Conservation (phyloP, 2,888 invertebrate species). For the Eugnorisma glareosa region DNA sequence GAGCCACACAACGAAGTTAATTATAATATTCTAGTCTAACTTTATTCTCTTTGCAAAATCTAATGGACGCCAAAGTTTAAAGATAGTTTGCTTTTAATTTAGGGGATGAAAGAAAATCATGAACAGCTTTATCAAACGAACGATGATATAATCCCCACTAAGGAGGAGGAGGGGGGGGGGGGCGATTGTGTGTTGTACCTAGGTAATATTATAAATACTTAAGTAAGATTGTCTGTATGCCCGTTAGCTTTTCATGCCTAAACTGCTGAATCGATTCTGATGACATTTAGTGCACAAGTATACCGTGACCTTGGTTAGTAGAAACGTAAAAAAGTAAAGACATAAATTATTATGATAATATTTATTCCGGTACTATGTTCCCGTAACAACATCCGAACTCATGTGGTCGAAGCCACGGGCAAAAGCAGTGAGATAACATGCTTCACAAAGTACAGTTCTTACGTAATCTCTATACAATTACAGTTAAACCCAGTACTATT, state of each 20-base stretch:
- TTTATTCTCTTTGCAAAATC: constrained; percentile 49
- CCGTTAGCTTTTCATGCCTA: no score
- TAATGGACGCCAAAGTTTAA: constrained; percentile 27
- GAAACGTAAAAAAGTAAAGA: no score
- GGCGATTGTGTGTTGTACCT: no score
- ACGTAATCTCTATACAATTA: constrained; percentile 15
- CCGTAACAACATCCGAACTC: not conserved
- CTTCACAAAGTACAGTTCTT: not conserved
- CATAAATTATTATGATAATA: not conserved
- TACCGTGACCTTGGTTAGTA: not conserved
- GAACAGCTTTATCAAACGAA: not conserved
- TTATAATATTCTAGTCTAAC: constrained; percentile 39
- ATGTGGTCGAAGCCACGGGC: not conserved
- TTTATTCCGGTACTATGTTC: not conserved
- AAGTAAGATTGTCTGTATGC: not conserved
- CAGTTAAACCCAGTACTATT: not conserved
- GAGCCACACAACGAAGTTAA: constrained; percentile 35
- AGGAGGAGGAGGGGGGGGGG: no score
- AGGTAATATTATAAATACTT: not conserved
- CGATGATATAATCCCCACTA: not conserved
- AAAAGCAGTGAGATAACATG: not conserved
- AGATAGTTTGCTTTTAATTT: constrained; percentile 41
- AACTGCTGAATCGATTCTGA: not conserved
- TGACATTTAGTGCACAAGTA: no score
- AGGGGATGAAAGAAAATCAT: constrained; percentile 15